Conservation (phyloP, 2,113 vertebrate genomes). For the Cryptotis parvus region DNA sequence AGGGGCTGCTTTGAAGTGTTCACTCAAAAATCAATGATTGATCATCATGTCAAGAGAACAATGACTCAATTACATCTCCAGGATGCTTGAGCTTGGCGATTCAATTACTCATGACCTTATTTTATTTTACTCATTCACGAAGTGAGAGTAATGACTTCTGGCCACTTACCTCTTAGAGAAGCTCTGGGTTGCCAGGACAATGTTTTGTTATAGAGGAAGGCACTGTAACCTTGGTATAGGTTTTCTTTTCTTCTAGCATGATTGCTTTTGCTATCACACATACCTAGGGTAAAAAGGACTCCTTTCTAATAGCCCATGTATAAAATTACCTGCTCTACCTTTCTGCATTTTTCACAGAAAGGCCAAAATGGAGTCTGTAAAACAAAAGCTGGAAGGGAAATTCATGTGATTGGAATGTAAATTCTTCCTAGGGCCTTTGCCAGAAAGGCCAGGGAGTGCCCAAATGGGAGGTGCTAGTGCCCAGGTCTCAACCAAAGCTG, state of each 20-base stretch:
- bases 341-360: conserved; percentile 43
- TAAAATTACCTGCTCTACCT: conserved; percentile 62
- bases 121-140: conserved; percentile 16
- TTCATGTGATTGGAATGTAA: conserved; percentile 66
- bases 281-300: neutral
- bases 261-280: conserved; percentile 41
- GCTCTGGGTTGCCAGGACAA: conserved; percentile 24
- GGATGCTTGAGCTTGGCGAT: neutral
- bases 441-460: conserved; percentile 47
- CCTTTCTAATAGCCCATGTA: conserved; percentile 34
- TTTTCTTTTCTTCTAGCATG: conserved; percentile 38
- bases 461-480: neutral
- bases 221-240: neutral
- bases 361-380: conserved; percentile 28
- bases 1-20: conserved; percentile 50
- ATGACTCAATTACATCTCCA: neutral
- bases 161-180: neutral
- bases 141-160: conserved; percentile 47
- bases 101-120: conserved; percentile 5
- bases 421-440: conserved; percentile 60
- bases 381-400: conserved; percentile 54
- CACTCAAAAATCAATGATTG: conserved; percentile 34
- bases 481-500: neutral
- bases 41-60: conserved; percentile 5
- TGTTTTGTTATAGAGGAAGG: conserved; percentile 36